phyloP scores from a whole-genome alignment of 1,140 invertebrate species.

The Phthorimaea operculella region DNA sequence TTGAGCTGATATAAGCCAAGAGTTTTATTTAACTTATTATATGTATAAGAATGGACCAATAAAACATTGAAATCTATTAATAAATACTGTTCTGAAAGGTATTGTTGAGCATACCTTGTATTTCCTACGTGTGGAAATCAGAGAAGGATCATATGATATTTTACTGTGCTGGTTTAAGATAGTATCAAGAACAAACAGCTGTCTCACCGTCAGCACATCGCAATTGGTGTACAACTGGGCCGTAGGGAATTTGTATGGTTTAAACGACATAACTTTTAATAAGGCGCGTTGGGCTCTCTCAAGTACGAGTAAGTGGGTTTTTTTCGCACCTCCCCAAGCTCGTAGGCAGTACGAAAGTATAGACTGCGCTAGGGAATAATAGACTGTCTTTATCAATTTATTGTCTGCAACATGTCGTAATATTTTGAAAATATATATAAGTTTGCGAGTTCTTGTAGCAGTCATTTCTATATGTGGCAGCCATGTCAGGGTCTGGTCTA shows the following conservation, averaged over 20 bases:
- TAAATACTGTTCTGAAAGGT: neutral
- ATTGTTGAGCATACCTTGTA: neutral
- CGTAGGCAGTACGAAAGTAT: neutral
- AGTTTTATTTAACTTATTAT: neutral
- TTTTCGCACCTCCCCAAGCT: neutral
- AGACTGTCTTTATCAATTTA: neutral
- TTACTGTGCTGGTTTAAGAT: neutral
- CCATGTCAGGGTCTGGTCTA: neutral
- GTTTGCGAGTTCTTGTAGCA: neutral
- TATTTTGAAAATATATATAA: constrained; percentile 4
- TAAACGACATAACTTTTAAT: neutral
- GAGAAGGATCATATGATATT: neutral
- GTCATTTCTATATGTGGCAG: neutral
- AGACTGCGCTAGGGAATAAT: constrained; percentile 1
- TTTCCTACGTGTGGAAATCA: neutral
- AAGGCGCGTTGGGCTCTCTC: constrained; percentile 6
- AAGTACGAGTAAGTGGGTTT: neutral
- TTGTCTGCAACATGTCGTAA: neutral
- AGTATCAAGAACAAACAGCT: neutral
- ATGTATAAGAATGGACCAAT: neutral
- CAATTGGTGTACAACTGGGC: neutral
- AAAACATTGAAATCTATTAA: neutral
- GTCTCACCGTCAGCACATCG: neutral
- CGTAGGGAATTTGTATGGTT: neutral
- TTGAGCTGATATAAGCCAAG: neutral